These are phyloP conservation scores for Acanthurus lineatus DNA, from an alignment of 2,797 vertebrate genomes.

Conservation along the genomic window DNA sequence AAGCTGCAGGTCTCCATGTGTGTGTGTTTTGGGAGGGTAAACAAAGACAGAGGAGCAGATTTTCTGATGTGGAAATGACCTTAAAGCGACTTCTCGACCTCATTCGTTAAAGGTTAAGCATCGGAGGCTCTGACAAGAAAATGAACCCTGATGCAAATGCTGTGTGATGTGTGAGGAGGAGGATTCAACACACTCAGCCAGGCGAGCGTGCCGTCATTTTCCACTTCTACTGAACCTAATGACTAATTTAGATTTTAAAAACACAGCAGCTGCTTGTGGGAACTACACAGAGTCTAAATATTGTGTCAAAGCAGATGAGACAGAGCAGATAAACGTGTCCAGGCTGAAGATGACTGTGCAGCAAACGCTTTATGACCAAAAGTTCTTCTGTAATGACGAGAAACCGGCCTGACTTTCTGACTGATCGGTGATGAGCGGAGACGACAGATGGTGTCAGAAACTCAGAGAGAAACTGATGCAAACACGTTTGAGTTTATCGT, in stretches of 20 bases:
- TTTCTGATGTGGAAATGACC: conserved; percentile 1
- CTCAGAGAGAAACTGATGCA: conserved; percentile 18
- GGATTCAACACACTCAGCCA: neutral
- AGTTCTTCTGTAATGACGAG: neutral
- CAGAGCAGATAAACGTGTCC: conserved; percentile 1
- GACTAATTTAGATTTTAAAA: neutral
- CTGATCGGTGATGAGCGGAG: neutral
- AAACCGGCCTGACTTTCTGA: neutral
- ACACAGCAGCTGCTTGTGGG: neutral
- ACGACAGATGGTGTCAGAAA: neutral
- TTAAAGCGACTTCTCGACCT: conserved; percentile 1
- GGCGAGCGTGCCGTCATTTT: neutral
- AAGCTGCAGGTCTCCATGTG: neutral
- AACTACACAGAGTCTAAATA: conserved; percentile 1
- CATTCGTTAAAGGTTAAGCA: neutral
- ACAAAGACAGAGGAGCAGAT: neutral
- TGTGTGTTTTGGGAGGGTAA: neutral
- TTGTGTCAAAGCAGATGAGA: neutral
- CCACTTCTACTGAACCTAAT: neutral
- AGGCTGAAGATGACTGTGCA: neutral
- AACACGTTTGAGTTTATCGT: conserved; percentile 15
- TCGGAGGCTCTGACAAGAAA: neutral
- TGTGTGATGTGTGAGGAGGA: neutral
- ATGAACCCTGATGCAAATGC: neutral
- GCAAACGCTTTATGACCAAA: conserved; percentile 2